A percentile compares a stretch with the other conserved stretches of the same genome.
Evolutionary conservation across 2,797 vertebrate species (phyloP).

Genomic region (Brachymystax lenok): DNA sequence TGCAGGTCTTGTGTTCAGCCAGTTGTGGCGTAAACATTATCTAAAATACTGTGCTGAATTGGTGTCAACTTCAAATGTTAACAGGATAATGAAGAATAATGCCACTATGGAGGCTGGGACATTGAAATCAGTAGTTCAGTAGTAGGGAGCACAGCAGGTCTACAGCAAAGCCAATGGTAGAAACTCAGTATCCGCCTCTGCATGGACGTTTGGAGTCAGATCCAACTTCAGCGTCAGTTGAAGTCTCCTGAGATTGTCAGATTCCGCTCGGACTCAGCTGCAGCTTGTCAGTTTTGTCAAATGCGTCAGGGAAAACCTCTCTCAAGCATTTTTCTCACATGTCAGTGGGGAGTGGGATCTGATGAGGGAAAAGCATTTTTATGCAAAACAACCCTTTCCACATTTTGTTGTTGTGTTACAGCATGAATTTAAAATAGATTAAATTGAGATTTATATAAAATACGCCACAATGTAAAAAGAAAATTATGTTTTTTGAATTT

Average conservation of each 20-base stretch:
- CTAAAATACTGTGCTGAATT: not conserved
- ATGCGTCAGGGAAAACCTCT: not conserved
- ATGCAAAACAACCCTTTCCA: constrained; percentile 13
- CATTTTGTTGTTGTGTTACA: too few relatives aligned
- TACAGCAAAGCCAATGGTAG: not conserved
- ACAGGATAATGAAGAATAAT: constrained; percentile 3
- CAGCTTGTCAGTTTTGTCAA: constrained; percentile 19
- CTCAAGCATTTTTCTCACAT: not conserved
- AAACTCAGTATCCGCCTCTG: not conserved
- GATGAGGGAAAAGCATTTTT: constrained; percentile 34
- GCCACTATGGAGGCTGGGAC: not conserved
- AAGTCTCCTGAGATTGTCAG: constrained; percentile 2
- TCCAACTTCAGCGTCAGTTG: not conserved
- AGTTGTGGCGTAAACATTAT: not conserved
- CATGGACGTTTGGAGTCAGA: not conserved
- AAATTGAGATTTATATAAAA: too few relatives aligned
- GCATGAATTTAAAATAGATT: too few relatives aligned
- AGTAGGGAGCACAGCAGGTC: not conserved
- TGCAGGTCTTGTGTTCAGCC: not conserved
- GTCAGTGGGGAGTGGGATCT: constrained; percentile 12
- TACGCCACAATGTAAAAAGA: too few relatives aligned
- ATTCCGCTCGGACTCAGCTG: constrained; percentile 14
- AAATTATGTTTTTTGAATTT: too few relatives aligned
- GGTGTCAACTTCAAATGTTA: constrained; percentile 4
- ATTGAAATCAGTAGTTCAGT: not conserved